phyloP scores from a whole-genome alignment of 2,797 vertebrate species.

The Halcyon badia region DNA sequence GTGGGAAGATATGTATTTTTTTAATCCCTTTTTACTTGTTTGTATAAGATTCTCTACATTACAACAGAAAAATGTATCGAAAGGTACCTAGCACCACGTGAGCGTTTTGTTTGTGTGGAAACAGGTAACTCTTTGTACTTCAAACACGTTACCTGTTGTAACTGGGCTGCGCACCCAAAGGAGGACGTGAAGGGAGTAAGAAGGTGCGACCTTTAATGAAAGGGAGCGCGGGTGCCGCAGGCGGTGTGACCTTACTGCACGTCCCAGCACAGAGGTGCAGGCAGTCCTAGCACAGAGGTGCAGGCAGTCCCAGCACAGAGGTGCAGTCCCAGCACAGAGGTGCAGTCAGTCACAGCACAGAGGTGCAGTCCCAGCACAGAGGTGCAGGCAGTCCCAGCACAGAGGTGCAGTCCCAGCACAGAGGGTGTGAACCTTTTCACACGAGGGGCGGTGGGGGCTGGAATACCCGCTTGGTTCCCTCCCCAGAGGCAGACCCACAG shows the following conservation, averaged over 20 bases:
- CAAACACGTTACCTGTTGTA: too few relatives aligned
- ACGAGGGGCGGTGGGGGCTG: accelerated
- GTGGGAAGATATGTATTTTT: background rate
- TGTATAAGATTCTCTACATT: background rate
- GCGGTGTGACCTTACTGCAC: accelerated
- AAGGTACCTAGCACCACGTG: background rate
- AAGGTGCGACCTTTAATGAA: background rate
- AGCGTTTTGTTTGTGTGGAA: background rate
- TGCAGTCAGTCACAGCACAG: too few relatives aligned
- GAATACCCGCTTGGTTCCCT: accelerated
- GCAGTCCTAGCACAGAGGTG: accelerated
- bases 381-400: too few relatives aligned
- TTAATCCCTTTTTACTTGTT: background rate
- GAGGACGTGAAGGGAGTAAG: accelerated
- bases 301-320: too few relatives aligned
- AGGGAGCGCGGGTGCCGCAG: accelerated
- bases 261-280: accelerated
- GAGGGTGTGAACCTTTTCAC: too few relatives aligned
- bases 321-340: too few relatives aligned
- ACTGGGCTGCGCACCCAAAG: background rate
- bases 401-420: too few relatives aligned
- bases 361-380: too few relatives aligned
- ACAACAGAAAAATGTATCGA: background rate
- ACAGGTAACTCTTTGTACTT: background rate
- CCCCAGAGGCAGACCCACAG: background rate